Evolutionary conservation across 2,888 invertebrate species (phyloP), one percentile per base, ranked within the genome.

Genomic region (Lasioglossum pauxillum): DNA sequence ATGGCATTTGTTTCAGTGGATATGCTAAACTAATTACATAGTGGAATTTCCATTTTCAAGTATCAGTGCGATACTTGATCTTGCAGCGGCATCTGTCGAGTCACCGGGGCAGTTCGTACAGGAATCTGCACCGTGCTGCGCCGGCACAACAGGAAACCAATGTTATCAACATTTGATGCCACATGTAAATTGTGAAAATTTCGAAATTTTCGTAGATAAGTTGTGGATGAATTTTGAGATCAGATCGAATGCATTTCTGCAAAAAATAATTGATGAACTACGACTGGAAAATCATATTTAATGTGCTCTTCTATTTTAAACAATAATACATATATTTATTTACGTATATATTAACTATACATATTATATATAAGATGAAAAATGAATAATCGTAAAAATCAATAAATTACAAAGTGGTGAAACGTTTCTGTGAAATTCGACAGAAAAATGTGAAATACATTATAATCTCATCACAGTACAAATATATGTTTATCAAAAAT

Each of bases 21-120:
- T 23, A 23, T 38, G 8, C 23, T 38, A 1, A 10, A 38, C 23
- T 19, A 35, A 10, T 69, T 35, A 3, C 5, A n/a, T n/a, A n/a
- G n/a, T n/a, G n/a, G 2, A 41, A 41, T 14, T n/a, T n/a, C 10
- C 4, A 27, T n/a, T 12, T 71, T 41, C n/a, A 71, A 76, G 35
- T 64, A 4, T 27, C 31, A 76, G 14, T 35, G 75, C 41, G 41
- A 79, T n/a, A n/a, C n/a, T n/a, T n/a, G 44, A 64, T 84, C 73
- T 49, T 27, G 44, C 53, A 78, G 85, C 75, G 88, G 44, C 88
- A 88, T 88, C 88, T 88, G 46, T 64, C 49, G 23, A 3, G n/a
- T 3, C 57, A n/a, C 8, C 31, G 19, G 64, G 53, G 64, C 38
- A 49, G 44, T 12, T 10, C 23, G 12, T 31, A 78, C 16, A 16